phyloP scores from a whole-genome alignment of 2,113 vertebrate species.

The Oncorhynchus kisutch region DNA sequence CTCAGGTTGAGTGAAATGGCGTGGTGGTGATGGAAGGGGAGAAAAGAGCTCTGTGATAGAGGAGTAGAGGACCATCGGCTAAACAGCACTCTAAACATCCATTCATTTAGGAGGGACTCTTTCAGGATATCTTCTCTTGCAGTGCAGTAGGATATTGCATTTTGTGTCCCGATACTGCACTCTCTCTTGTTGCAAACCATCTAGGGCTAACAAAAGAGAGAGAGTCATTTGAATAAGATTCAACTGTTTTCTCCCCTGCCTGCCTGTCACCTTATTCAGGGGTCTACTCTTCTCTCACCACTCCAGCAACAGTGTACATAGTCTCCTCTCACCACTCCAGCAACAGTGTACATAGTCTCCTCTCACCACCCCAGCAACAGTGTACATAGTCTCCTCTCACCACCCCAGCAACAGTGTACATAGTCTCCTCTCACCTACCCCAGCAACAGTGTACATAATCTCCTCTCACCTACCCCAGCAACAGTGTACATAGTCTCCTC shows the following conservation, averaged over 20 bases:
- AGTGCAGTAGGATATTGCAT: neutral
- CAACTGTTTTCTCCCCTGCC: too few species aligned
- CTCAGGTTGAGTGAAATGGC: slow-evolving; percentile 5
- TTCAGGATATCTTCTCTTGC: neutral
- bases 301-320: slow-evolving; percentile 17
- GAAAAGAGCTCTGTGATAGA: neutral
- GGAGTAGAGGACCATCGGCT: neutral
- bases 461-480: neutral
- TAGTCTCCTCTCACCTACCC: neutral
- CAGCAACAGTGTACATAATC: slow-evolving; percentile 34
- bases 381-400: neutral
- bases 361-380: neutral
- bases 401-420: too few species aligned
- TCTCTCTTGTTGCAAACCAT: neutral
- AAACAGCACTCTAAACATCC: neutral
- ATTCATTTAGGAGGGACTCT: too few species aligned
- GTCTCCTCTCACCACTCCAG: slow-evolving; percentile 7
- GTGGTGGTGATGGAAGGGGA: neutral
- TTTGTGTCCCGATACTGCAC: neutral
- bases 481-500: neutral
- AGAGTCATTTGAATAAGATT: neutral
- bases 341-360: slow-evolving; percentile 29
- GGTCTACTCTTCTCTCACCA: neutral
- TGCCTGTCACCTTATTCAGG: too few species aligned
- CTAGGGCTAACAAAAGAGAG: neutral